phyloP scores from a whole-genome alignment of 2,888 invertebrate species.

The Eupithecia inturbata region DNA sequence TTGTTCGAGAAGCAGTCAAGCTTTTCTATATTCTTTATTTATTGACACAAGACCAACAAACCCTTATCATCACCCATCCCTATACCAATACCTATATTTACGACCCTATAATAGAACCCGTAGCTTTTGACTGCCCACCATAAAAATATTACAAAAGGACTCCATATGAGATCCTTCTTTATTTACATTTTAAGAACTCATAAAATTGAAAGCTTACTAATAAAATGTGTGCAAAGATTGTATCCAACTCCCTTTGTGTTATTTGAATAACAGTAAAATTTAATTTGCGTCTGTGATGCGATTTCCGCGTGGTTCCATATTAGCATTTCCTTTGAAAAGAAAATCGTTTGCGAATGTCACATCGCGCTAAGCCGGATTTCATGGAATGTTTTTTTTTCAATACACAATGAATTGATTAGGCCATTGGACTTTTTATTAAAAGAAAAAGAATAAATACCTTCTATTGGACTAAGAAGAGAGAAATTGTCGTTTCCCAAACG shows the following conservation, averaged over 20 bases:
- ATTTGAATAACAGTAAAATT: constrained; percentile 61
- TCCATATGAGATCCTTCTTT: constrained; percentile 75
- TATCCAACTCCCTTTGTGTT: constrained; percentile 56
- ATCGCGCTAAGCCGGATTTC: constrained; percentile 46
- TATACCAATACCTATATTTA: background rate
- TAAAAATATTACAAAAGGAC: constrained; percentile 76
- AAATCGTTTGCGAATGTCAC: constrained; percentile 33
- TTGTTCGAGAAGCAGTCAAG: background rate
- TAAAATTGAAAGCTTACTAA: constrained; percentile 72
- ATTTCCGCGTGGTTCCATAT: constrained; percentile 55
- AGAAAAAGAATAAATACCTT: too few species aligned
- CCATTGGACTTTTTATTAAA: background rate
- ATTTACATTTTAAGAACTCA: constrained; percentile 72
- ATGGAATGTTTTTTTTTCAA: constrained; percentile 39
- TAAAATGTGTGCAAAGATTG: constrained; percentile 72
- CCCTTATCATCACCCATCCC: background rate
- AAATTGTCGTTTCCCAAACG: background rate
- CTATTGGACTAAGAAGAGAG: background rate
- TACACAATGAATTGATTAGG: constrained; percentile 38
- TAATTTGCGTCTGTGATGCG: constrained; percentile 53
- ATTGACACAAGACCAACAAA: background rate
- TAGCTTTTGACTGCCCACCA: constrained; percentile 70
- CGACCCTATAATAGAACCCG: constrained; percentile 1
- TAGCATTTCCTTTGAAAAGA: constrained; percentile 45
- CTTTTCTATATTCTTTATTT: background rate